Evolutionary conservation across 1,140 invertebrate genomes (phyloP), one percentile per base, ranked within the genome.

Genomic region (Nymphalis io): DNA sequence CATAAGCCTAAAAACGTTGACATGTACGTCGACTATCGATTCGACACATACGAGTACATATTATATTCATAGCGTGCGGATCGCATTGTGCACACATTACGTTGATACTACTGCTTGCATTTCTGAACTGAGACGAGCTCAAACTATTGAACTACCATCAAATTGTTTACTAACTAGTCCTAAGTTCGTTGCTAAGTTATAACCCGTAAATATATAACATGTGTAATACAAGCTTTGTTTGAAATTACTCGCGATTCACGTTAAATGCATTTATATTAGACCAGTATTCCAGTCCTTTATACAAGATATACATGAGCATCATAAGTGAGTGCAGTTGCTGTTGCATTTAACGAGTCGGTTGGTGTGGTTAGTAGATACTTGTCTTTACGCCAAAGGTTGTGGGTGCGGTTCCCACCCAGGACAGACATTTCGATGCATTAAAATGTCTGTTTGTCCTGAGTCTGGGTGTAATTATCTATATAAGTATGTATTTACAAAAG

Each of bases 111-210:
- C 10, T 53, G 18, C 20, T 12, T 53, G 48, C 48, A 53, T 21
- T 53, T 21, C 20, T 12, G 8, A 53, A 18, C 48, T 48, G 13
- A 48, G 15, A 16, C n/a, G 11, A 10, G 13, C 38, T 42, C 15
- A 11, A 33, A 33, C 42, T 38, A 16, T 20, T 18, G 20, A 53
- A 53, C 48, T 53, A 53, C 20, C 21, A 62, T 27, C 42, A 60
- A 62, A 62, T 44, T 62, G 60, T 62, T 62, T 33, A 62, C 60
- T n/a, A 48, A 40, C 60, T 48, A 15, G 39, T 18, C 16, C 33
- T 23, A 62, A 46, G 23, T 42, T 27, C 44, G 10, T 0, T 13
- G 40, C n/a, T 44, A 15, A 44, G n/a, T 44, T n/a, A 15, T 44
- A 44, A 8, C 27, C n/a, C 40, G 40, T 44, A 44, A 4, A 44